phyloP scores from a whole-genome alignment of 1,140 invertebrate genomes.

The Heterodera schachtii region DNA sequence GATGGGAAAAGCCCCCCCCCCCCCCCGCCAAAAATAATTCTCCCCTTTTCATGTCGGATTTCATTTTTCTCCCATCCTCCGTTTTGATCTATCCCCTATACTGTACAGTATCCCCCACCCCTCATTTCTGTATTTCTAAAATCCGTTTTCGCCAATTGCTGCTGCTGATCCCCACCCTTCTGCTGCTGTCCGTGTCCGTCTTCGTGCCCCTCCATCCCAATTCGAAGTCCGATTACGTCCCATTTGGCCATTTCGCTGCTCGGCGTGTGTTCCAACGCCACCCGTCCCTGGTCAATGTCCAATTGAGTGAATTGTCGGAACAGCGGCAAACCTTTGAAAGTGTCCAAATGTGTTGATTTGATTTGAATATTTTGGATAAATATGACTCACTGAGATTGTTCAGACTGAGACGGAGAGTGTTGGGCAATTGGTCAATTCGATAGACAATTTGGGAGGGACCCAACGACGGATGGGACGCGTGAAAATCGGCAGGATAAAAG shows the following conservation, averaged over 20 bases:
- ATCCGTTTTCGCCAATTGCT: too few relatives aligned
- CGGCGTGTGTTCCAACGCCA: constrained; percentile 46
- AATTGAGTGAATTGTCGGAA: constrained; percentile 35
- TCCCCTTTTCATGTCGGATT: too few relatives aligned
- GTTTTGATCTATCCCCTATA: not conserved
- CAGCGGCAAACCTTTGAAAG: not conserved
- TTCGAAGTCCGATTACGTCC: constrained; percentile 9
- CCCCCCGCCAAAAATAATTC: not conserved
- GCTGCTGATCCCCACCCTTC: too few relatives aligned
- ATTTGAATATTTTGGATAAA: not conserved
- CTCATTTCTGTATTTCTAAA: too few relatives aligned
- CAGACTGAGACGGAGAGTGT: constrained; percentile 39
- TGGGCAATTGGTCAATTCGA: constrained; percentile 41
- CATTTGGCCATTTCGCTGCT: constrained; percentile 8
- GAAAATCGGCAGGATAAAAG: constrained; percentile 40
- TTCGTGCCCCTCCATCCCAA: not conserved
- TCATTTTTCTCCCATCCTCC: not conserved
- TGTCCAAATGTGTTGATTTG: not conserved
- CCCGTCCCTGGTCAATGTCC: constrained; percentile 47
- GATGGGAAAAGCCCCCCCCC: too few relatives aligned
- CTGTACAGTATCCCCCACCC: too few relatives aligned
- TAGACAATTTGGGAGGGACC: constrained; percentile 53
- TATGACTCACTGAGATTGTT: not conserved
- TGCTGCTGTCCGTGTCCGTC: not conserved
- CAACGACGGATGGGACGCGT: constrained; percentile 27